Base-by-base conservation (phyloP, 2,888 invertebrate species). In the Nomada flava region DNA sequence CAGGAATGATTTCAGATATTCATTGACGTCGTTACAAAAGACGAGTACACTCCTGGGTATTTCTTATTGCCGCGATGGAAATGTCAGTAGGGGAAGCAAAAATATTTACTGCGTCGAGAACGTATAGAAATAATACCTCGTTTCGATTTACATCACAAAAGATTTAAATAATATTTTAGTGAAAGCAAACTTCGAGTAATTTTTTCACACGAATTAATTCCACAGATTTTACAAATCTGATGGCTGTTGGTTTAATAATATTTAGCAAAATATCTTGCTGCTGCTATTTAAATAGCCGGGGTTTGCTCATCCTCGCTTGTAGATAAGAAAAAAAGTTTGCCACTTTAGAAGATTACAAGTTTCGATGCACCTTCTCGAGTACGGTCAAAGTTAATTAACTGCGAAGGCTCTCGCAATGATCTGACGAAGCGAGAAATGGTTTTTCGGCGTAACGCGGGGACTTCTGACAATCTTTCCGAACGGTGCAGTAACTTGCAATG, bases 51-150 rank as follows among this genome's bases (percentile, higher is more conserved):
- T 62, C 3, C 11, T 4, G 55, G 44, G 44, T 20, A 62, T 71
- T 63, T 53, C 55, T 63, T 59, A 26, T 63, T 62, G 62, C 70
- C 15, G 18, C 13, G 47, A 13, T 7, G 50, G 13, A 20, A 20
- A 59, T 5, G 29, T 4, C 10, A 10, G 18, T 11, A 59, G 18
- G 29, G 29, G 13, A 23, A 63, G 47, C 36, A 20, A 47, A 23
- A 20, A n/a, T 23, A 47, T 76, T 70, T 57, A 62, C 57, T 55
- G 47, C 47, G 47, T 63, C 23, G 55, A 47, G 42, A 69, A 76
- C 63, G 63, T 47, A 76, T 63, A 10, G 55, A 53, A 63, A 76
- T 76, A 36, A 36, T 7, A 36, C 7, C 36, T 36, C 36, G 7
- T 36, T 36, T 36, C 36, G 36, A 36, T 36, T 36, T 36, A 36